Base-by-base conservation (phyloP, 2,888 invertebrate genomes). In the Physocephala rufipes region DNA sequence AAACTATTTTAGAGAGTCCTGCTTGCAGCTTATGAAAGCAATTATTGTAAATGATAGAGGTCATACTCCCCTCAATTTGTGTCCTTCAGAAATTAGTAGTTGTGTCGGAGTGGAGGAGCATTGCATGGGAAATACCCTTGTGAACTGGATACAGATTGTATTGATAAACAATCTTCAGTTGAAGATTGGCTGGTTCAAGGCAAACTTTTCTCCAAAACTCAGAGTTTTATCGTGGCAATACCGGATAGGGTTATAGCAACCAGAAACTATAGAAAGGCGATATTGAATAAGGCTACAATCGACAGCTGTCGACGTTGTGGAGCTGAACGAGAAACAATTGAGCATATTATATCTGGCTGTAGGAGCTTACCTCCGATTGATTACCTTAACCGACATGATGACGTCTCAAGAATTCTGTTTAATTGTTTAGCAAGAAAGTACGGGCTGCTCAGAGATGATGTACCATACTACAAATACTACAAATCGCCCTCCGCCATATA, bases 71-170 rank as follows among this genome's bases (percentile, higher is more conserved):
- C n/a, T n/a, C n/a, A n/a, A n/a, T n/a, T n/a, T n/a, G n/a, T n/a
- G n/a, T n/a, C n/a, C n/a, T n/a, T n/a, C n/a, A n/a, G n/a, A n/a
- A n/a, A n/a, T n/a, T n/a, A n/a, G n/a, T n/a, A n/a, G n/a, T n/a
- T n/a, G n/a, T n/a, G n/a, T n/a, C n/a, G n/a, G n/a, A n/a, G n/a
- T n/a, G n/a, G n/a, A n/a, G n/a, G n/a, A 66, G 19, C 16, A 9
- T 26, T 66, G 36, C 66, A 66, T 21, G 66, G 66, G 16, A 43
- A 2, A n/a, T 30, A 66, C 19, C 26, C 24, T 19, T n/a, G 13
- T 30, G 24, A n/a, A 28, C 4, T 53, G 5, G 19, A 28, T 16
- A 49, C n/a, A 16, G 28, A 24, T 26, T 2, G 26, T n/a, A 51
- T 66, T 19, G 51, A 66, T 2, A 21, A 12, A 36, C 4, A 36